Base-by-base conservation (phyloP, 2,113 vertebrate species). In the Prochilodus magdalenae region DNA sequence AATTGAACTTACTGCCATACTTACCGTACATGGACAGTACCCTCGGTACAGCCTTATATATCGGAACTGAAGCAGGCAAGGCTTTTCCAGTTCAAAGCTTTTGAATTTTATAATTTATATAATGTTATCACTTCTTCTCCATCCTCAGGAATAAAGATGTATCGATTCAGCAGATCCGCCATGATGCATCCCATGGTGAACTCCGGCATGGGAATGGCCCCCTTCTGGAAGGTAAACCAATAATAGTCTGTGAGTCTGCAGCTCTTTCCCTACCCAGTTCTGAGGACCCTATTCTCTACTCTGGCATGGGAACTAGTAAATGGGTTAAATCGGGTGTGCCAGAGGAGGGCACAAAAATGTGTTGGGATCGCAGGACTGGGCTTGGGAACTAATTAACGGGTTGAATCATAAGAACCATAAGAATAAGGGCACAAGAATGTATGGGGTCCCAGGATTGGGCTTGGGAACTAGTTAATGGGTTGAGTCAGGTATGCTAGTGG, bases 201-300 rank as follows among this genome's bases (percentile, higher is more conserved):
- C 90, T 90, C 91, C 67, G 92, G 93, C 83, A 93, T 92, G 92
- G 93, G 93, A 86, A 90, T 93, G 92, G 93, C 93, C 81, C 93
- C 92, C 79, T 93, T 93, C 91, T 95, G 93, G 77, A 94, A 93
- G 93, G 93, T 94, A 92, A 89, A 86, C 22, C 14, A 75, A 6
- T 22, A 22, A 7, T 22, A 44, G 15, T 18, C 10, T 79, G 5
- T 73, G 0, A 57, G 18, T 53, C 2, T 20, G 13, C 57, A 44
- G 11, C 40, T 2, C 18, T 51, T 57, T n/a, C n/a, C n/a, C n/a
- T n/a, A n/a, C 6, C 7, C 55, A 57, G 22, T 57, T 6, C 18
- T 57, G 55, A 5, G 55, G 14, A 13, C 55, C 22, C 55, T 5
- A 7, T n/a, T 20, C 55, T 22, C 22, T n/a, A 8, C 55, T 57